Conservation (phyloP, 2,113 vertebrate species). For the Xiphorhynchus elegans region DNA sequence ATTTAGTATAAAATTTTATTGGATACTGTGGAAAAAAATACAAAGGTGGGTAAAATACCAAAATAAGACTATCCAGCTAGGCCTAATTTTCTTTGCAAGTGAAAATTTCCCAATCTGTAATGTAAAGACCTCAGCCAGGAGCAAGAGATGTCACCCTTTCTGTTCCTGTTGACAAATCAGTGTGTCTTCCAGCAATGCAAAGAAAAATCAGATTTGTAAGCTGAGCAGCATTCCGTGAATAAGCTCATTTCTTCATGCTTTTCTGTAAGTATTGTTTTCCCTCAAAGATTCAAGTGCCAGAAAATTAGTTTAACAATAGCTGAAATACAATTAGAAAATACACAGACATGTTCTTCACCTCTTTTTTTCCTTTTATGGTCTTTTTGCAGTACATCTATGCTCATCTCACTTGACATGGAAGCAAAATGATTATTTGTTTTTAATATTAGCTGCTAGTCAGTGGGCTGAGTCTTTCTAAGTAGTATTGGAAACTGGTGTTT, state of each 20-base stretch:
- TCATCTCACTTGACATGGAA: not conserved
- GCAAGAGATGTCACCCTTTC: not conserved
- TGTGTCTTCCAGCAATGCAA: not conserved
- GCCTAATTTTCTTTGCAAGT: not conserved
- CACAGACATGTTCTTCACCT: not conserved
- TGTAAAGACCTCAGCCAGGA: not conserved
- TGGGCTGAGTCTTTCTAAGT: not conserved
- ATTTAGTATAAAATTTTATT: not conserved
- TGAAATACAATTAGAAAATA: constrained; percentile 23
- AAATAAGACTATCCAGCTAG: not conserved
- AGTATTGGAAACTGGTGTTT: not conserved
- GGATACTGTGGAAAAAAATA: not conserved
- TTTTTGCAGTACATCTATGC: not conserved
- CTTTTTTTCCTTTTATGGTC: constrained; percentile 30
- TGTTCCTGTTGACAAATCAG: not conserved
- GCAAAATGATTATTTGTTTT: not conserved
- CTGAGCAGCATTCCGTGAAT: not conserved
- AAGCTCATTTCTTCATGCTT: not conserved
- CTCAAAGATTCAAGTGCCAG: not conserved
- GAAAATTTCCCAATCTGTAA: not conserved
- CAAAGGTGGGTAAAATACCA: not conserved
- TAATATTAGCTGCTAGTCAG: not conserved
- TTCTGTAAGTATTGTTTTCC: constrained; percentile 3
- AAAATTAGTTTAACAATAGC: constrained; percentile 30
- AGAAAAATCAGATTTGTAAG: not conserved